These are phyloP conservation scores for Tetrax tetrax DNA, from an alignment of 2,113 vertebrate genomes.

Conservation along the genomic window DNA sequence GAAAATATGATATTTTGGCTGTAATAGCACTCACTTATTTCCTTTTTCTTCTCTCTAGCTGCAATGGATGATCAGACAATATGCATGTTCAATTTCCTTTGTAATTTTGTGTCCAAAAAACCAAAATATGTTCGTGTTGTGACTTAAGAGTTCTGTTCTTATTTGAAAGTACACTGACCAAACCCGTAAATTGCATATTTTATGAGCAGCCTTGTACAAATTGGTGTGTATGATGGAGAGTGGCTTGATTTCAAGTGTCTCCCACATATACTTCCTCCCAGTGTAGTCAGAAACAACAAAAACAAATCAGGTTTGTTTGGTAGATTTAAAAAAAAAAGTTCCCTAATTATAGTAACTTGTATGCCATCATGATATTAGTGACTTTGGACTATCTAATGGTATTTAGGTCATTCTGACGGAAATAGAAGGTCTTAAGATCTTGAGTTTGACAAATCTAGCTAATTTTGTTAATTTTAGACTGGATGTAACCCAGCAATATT, in stretches of 20 bases:
- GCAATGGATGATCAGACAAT: background rate
- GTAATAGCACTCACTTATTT: background rate
- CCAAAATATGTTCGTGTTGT: background rate
- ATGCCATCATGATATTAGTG: background rate
- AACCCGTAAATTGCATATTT: background rate
- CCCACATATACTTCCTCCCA: background rate
- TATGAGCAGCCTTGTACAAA: background rate
- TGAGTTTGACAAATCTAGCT: background rate
- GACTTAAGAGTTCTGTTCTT: background rate
- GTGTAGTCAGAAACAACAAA: background rate
- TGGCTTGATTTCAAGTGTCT: background rate
- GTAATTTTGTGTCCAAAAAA: background rate
- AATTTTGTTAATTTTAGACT: background rate
- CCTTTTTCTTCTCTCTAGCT: background rate
- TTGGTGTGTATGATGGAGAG: background rate
- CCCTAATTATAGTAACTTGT: background rate
- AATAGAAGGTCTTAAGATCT: background rate
- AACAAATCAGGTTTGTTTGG: background rate
- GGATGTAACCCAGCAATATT: background rate
- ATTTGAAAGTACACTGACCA: background rate
- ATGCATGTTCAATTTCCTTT: background rate
- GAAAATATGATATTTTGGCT: background rate
- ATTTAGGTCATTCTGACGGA: background rate
- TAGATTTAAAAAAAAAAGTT: background rate
- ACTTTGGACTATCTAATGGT: background rate